Percentiles rank a stretch among this genome's conserved stretches.
Evolutionary conservation across 2,113 vertebrate genomes (phyloP).

Genomic region (Calyptommatus sinebrachiatus): DNA sequence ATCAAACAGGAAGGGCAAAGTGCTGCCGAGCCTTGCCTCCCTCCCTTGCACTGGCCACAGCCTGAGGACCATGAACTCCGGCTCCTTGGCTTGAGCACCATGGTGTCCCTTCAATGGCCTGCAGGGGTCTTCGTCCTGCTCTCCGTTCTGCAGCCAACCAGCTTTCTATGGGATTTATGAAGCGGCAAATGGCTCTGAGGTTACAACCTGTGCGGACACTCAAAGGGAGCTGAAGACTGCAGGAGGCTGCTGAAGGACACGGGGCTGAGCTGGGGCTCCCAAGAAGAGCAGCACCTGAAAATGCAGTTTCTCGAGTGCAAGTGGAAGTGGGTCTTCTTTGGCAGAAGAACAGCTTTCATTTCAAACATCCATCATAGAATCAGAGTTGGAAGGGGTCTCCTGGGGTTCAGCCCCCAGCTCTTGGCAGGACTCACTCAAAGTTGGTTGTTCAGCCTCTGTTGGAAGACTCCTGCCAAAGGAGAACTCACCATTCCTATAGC

Average conservation of each 20-base stretch:
- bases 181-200: conserved; percentile 23
- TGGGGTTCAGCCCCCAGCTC: too few relatives aligned
- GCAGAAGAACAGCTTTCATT: neutral
- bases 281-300: neutral
- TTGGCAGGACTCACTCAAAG: too few relatives aligned
- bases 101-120: conserved; percentile 2
- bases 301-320: neutral
- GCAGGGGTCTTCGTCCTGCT: neutral
- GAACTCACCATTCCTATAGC: too few relatives aligned
- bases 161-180: conserved; percentile 23
- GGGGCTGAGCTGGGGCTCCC: neutral
- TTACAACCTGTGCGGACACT: conserved; percentile 15
- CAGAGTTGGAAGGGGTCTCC: too few relatives aligned
- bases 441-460: too few relatives aligned
- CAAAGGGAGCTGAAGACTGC: conserved; percentile 26
- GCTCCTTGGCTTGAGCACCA: neutral
- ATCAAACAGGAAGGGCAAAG: too few relatives aligned
- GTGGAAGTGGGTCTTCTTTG: neutral
- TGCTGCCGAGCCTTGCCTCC: neutral
- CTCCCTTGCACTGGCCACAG: neutral
- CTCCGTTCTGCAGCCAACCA: neutral
- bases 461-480: too few relatives aligned
- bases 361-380: too few relatives aligned
- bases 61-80: too few relatives aligned
- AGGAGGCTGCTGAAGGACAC: neutral